Percentiles rank a stretch among this genome's conserved stretches.
These are phyloP conservation scores for Atractosteus spatula DNA, from an alignment of 2,113 vertebrate species.

Conservation along the genomic window DNA sequence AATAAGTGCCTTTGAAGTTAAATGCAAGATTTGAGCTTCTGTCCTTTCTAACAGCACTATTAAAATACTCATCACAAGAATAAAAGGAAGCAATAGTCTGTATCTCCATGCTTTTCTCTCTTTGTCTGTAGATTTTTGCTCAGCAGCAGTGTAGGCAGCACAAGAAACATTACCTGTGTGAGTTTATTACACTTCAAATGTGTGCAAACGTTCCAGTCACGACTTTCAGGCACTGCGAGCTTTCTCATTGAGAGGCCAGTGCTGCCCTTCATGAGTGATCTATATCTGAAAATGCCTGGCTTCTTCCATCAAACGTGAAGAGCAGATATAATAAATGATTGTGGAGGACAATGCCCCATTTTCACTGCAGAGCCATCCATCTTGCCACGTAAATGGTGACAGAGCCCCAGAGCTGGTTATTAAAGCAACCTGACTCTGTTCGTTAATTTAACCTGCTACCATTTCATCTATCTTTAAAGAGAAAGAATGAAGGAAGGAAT, in stretches of 20 bases:
- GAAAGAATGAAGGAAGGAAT: slow-evolving; percentile 34
- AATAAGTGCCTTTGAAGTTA: too few species aligned
- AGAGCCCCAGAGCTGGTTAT: slow-evolving; percentile 48
- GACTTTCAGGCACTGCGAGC: slow-evolving; percentile 34
- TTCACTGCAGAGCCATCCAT: slow-evolving; percentile 65
- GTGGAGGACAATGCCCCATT: slow-evolving; percentile 72
- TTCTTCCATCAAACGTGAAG: slow-evolving; percentile 48
- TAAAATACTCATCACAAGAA: not conserved
- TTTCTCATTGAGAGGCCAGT: slow-evolving; percentile 48
- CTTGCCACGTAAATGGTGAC: slow-evolving; percentile 58
- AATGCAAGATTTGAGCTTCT: too few species aligned
- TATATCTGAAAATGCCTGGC: slow-evolving; percentile 1
- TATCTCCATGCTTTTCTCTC: too few species aligned
- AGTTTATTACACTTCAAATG: slow-evolving; percentile 57
- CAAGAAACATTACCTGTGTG: slow-evolving; percentile 41
- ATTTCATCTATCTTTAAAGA: slow-evolving; percentile 30
- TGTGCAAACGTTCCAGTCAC: too few species aligned
- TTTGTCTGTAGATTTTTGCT: not conserved
- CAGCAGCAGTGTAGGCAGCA: not conserved
- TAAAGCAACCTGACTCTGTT: slow-evolving; percentile 19
- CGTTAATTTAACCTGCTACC: slow-evolving; percentile 64
- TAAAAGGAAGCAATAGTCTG: not conserved
- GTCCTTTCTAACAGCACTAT: too few species aligned
- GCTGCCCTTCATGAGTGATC: slow-evolving; percentile 14
- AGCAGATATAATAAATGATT: slow-evolving; percentile 72